Evolutionary conservation across 2,113 vertebrate genomes (phyloP).

Genomic region (Recurvirostra avosetta): DNA sequence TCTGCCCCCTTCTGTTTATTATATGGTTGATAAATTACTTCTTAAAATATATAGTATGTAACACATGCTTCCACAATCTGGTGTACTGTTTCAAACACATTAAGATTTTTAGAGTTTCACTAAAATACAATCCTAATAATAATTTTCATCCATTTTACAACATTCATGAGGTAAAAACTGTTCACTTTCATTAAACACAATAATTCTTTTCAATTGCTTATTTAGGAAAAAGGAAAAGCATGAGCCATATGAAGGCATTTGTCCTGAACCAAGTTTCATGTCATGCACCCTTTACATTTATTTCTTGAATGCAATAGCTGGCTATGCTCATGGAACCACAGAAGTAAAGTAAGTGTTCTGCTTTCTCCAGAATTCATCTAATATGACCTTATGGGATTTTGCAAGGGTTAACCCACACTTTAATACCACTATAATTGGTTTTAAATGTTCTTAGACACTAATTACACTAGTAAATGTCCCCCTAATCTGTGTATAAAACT

Average conservation of each 20-base stretch:
- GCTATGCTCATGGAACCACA: background rate
- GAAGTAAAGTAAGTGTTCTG: background rate
- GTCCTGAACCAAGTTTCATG: background rate
- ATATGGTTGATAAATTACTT: background rate
- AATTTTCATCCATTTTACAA: background rate
- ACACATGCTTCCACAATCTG: background rate
- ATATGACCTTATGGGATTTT: background rate
- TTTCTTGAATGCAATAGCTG: background rate
- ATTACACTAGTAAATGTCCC: background rate
- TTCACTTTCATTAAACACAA: background rate
- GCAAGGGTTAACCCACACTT: background rate
- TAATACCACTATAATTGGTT: background rate
- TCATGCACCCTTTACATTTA: background rate
- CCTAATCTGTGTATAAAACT: background rate
- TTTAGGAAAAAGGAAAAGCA: background rate
- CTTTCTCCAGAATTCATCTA: background rate
- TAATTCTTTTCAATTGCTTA: background rate
- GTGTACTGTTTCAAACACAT: background rate
- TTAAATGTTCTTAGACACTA: background rate
- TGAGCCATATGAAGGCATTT: background rate
- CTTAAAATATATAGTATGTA: background rate
- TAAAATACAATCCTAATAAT: background rate
- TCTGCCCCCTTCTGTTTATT: conserved; percentile 67
- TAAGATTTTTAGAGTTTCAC: background rate
- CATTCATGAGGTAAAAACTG: background rate